A percentile compares a stretch with the other conserved stretches of the same genome.
Conservation (phyloP, 2,888 invertebrate species). For the Rhagonycha fulva region DNA sequence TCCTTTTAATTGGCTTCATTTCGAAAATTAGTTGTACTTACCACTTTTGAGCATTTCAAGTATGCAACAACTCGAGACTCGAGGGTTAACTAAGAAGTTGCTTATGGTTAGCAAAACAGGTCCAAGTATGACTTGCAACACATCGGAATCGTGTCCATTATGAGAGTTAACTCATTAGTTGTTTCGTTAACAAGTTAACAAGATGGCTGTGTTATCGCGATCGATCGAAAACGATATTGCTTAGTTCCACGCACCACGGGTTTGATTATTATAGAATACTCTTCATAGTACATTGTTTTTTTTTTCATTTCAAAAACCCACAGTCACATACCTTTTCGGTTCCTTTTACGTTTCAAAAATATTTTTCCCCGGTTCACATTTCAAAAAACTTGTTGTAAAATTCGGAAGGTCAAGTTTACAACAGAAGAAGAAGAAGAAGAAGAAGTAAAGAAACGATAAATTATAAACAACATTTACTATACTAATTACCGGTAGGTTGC, state of each 20-base stretch:
- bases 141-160: constrained; percentile 48
- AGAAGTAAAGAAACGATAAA: not conserved
- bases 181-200: constrained; percentile 56
- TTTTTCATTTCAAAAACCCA: constrained; percentile 43
- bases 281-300: constrained; percentile 39
- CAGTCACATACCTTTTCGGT: constrained; percentile 37
- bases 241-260: constrained; percentile 50
- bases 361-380: not conserved
- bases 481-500: constrained; percentile 3
- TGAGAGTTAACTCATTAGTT: constrained; percentile 54
- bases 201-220: constrained; percentile 53
- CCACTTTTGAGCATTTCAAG: constrained; percentile 5
- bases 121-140: constrained; percentile 51
- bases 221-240: constrained; percentile 51
- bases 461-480: constrained; percentile 9
- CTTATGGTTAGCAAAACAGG: constrained; percentile 37
- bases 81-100: not conserved
- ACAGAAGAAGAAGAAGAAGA: constrained; percentile 3
- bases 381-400: not conserved
- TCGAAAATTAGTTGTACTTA: constrained; percentile 6
- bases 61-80: constrained; percentile 1
- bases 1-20: constrained; percentile 10
- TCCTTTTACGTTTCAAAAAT: not conserved
- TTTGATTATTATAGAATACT: constrained; percentile 34
- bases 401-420: constrained; percentile 24